These are phyloP conservation scores for Oligia fasciuncula DNA, from an alignment of 2,888 invertebrate species.

Conservation along the genomic window DNA sequence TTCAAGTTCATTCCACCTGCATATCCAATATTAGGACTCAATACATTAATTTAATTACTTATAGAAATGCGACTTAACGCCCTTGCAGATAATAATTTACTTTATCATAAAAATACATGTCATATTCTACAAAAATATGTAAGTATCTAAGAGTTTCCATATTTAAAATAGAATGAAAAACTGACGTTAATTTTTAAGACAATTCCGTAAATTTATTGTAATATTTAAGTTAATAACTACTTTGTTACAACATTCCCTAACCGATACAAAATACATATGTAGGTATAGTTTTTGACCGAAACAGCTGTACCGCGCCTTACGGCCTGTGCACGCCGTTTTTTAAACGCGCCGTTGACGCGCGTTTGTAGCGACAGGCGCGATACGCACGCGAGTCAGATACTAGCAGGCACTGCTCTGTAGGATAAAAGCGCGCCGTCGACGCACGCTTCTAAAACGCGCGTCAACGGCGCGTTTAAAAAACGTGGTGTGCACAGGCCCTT, in stretches of 20 bases:
- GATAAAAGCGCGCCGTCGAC: no score
- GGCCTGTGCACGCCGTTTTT: no score
- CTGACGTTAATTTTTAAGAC: not conserved
- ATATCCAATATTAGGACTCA: constrained; percentile 1
- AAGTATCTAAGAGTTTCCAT: not conserved
- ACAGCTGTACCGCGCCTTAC: not conserved
- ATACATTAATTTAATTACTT: not conserved
- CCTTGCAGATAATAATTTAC: not conserved
- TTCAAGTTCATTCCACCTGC: not conserved
- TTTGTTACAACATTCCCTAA: not conserved
- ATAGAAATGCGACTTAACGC: not conserved
- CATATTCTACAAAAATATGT: constrained; percentile 4
- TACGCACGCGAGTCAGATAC: no score
- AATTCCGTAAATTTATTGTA: constrained; percentile 2
- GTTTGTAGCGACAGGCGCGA: no score
- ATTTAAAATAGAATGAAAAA: not conserved
- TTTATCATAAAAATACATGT: constrained; percentile 3
- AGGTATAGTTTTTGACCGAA: not conserved
- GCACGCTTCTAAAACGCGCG: no score
- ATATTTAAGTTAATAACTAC: not conserved
- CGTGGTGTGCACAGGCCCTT: no score
- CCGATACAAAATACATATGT: not conserved
- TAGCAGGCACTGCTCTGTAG: no score
- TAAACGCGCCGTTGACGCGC: no score
- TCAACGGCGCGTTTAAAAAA: no score